Evolutionary conservation across 2,888 invertebrate species (phyloP).

Genomic region (Beris chalybata): DNA sequence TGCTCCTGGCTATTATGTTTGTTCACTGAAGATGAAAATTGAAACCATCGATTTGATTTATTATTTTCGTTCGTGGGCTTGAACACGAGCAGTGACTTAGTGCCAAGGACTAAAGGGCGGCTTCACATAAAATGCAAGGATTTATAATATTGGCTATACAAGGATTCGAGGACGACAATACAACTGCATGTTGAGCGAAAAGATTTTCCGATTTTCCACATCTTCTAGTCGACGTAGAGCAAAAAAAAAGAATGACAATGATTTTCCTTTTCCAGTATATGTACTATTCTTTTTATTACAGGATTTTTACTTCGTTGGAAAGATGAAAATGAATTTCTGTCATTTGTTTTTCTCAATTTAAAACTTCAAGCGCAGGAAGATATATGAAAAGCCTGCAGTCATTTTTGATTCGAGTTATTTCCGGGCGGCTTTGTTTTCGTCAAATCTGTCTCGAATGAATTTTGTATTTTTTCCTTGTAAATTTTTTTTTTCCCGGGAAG

Average conservation of each 20-base stretch:
- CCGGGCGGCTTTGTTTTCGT: background rate
- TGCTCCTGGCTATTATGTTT: slow-evolving; percentile 31
- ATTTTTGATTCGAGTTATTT: slow-evolving; percentile 7
- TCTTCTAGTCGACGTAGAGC: no score
- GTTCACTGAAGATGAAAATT: slow-evolving; percentile 34
- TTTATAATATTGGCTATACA: background rate
- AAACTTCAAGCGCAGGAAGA: slow-evolving; percentile 8
- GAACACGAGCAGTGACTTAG: background rate
- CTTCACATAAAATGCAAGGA: slow-evolving; percentile 1
- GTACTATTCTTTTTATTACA: background rate
- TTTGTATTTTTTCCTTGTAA: no score
- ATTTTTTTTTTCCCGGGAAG: no score
- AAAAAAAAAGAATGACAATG: no score
- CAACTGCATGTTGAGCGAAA: background rate
- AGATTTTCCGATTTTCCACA: no score
- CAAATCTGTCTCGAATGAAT: no score
- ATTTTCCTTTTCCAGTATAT: background rate
- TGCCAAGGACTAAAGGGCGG: background rate
- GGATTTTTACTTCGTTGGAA: no score
- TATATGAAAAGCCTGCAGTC: slow-evolving; percentile 10
- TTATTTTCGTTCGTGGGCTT: slow-evolving; percentile 15
- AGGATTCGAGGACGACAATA: background rate
- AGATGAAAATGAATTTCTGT: slow-evolving; percentile 2
- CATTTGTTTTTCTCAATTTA: slow-evolving; percentile 1
- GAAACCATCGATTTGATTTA: slow-evolving; percentile 36